Base-by-base conservation (phyloP, 2,888 invertebrate species). In the Petrolisthes manimaculis region DNA sequence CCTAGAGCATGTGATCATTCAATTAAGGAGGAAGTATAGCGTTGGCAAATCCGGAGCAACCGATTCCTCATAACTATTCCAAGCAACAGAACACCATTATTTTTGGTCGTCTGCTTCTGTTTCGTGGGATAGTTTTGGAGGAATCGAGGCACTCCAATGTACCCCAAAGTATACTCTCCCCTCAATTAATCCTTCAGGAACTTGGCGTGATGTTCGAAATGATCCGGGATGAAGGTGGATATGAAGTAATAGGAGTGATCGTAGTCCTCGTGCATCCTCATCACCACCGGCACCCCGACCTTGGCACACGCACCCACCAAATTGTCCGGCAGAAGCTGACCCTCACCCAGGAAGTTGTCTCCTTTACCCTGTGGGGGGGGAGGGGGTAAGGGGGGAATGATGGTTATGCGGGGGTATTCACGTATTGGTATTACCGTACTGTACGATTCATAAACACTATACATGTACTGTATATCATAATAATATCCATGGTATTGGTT, bases 221-320 rank as follows among this genome's bases (percentile, higher is more conserved):
- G 99, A 92, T 99, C 98, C 75, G 95, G 96, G 84, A 99, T 96
- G 93, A 97, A 99, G 0, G 97, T 95, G 0, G 98, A 94, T 91
- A 99, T 96, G 92, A 97, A 98, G 92, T 95, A 99, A 92, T 99
- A 99, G 80, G 97, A 96, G 93, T 99, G 99, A 93, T 99, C 98
- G 92, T 99, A 99, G 21, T 96, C 97, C 91, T 96, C 96, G 12
- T 96, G 94, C 92, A 95, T 94, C 91, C 96, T 95, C 21, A 96
- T 94, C 84, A 96, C 95, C 0, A 96, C 94, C 18, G 95, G 95
- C 24, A 97, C 94, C 85, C 95, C 95, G 21, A 94, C 95, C 89
- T 95, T 94, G 79, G 95, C 95, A 92, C 96, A 96, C 3, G 96
- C 96, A 88, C 94, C 93, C 8, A 97, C 94, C 67, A 99, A 94